phyloP scores from a whole-genome alignment of 2,797 vertebrate genomes.

The Pterois miles region DNA sequence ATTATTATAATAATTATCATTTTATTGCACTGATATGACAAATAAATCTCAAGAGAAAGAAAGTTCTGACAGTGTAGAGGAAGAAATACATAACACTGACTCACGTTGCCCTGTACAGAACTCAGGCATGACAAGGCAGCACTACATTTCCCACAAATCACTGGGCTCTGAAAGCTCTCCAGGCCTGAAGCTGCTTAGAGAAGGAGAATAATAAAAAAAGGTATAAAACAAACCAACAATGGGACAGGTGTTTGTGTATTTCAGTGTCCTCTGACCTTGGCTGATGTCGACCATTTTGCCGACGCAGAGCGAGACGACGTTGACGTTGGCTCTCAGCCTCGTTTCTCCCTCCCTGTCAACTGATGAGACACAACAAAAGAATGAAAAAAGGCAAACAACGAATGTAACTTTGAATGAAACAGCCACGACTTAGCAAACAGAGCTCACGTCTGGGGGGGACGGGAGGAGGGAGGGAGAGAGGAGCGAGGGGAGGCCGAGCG shows the following conservation, averaged over 20 bases:
- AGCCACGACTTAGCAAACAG: not conserved
- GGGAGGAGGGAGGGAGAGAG: conserved; percentile 63
- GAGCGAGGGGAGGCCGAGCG: not conserved
- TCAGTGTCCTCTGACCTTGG: conserved; percentile 53
- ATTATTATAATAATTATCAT: no score
- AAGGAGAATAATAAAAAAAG: not conserved
- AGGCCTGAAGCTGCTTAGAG: conserved; percentile 42
- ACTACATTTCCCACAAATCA: conserved; percentile 78
- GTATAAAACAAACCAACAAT: fast-evolving
- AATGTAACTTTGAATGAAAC: not conserved
- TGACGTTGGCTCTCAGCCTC: conserved; percentile 72
- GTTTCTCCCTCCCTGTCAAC: conserved; percentile 49
- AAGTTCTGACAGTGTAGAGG: not conserved
- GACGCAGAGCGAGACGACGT: conserved; percentile 74
- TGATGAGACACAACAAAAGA: not conserved
- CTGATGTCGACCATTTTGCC: conserved; percentile 74
- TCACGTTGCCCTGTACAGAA: conserved; percentile 58
- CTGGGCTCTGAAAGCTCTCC: conserved; percentile 66
- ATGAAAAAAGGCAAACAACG: not conserved
- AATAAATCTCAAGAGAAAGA: not conserved
- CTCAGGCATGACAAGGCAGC: conserved; percentile 76
- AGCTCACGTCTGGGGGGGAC: conserved; percentile 77
- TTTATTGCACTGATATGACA: no score
- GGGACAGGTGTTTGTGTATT: not conserved
- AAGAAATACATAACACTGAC: conserved; percentile 14